Evolutionary conservation across 1,140 invertebrate genomes (phyloP).

Genomic region (Zaprionus tsacasi): DNA sequence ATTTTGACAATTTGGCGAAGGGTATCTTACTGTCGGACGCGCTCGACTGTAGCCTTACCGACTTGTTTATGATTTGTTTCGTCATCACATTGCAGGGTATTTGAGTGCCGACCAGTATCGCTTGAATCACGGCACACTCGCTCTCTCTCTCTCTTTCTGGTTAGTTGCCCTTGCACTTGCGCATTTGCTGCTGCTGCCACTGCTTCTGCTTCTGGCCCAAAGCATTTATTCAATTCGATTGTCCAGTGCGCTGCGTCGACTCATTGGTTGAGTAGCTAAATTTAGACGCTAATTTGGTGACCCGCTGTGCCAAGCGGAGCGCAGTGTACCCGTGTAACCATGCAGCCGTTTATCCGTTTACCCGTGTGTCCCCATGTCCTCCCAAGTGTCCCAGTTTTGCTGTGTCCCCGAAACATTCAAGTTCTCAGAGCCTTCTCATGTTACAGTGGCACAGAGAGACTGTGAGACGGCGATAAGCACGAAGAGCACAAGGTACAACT

Average conservation of each 20-base stretch:
- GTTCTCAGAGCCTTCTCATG: conserved; percentile 50
- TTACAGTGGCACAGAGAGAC: conserved; percentile 23
- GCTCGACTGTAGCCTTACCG: too few species aligned
- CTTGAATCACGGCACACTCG: too few species aligned
- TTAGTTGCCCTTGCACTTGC: neutral
- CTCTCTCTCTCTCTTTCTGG: neutral
- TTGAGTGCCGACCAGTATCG: too few species aligned
- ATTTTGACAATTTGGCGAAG: too few species aligned
- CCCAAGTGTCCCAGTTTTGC: conserved; percentile 20
- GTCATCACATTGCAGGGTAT: neutral
- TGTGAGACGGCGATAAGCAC: neutral
- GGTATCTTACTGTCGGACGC: too few species aligned
- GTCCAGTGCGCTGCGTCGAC: conserved; percentile 12
- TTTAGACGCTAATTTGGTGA: conserved; percentile 78
- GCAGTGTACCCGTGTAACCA: neutral
- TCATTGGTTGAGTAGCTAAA: conserved; percentile 72
- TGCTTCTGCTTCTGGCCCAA: neutral
- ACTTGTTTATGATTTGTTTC: too few species aligned
- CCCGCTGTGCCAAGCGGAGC: conserved; percentile 56
- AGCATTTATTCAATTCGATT: conserved; percentile 29
- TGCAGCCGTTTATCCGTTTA: neutral
- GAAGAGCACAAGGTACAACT: conserved; percentile 7
- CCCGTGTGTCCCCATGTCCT: conserved; percentile 35
- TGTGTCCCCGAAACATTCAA: conserved; percentile 30
- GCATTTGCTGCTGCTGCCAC: neutral